Percentiles rank a stretch among this genome's conserved stretches.
These are phyloP conservation scores for Agrotis ipsilon DNA, from an alignment of 2,888 invertebrate species.

Conservation along the genomic window DNA sequence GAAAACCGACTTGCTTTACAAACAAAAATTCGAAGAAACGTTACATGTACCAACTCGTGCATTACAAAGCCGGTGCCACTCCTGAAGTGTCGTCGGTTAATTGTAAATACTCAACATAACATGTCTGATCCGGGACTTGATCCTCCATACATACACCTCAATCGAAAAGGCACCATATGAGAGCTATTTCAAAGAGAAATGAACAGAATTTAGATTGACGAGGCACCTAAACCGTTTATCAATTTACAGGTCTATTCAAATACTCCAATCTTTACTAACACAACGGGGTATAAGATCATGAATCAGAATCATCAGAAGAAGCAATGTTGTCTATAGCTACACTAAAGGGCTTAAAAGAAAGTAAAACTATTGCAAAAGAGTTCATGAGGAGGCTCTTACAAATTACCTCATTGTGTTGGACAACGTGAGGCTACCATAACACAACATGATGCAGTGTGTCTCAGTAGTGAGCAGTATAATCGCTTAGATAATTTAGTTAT, in stretches of 20 bases:
- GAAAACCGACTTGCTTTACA: too few relatives aligned
- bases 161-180: not conserved
- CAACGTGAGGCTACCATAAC: conserved; percentile 5
- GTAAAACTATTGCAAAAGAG: conserved; percentile 14
- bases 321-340: not conserved
- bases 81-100: too few relatives aligned
- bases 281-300: not conserved
- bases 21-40: too few relatives aligned
- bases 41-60: too few relatives aligned
- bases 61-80: not conserved
- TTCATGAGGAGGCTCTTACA: not conserved
- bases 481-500: conserved; percentile 27
- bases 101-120: not conserved
- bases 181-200: too few relatives aligned
- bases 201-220: too few relatives aligned
- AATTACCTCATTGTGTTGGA: conserved; percentile 17
- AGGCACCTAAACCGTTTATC: too few relatives aligned
- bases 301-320: too few relatives aligned
- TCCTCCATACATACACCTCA: not conserved
- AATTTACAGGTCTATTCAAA: too few relatives aligned
- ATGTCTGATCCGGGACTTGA: not conserved
- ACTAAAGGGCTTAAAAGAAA: conserved; percentile 19
- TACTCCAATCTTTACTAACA: not conserved
- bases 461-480: conserved; percentile 36
- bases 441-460: conserved; percentile 23